Evolutionary conservation across 2,888 invertebrate genomes (phyloP), one percentile per base, ranked within the genome.

Genomic region (Netelia fuscicornis): DNA sequence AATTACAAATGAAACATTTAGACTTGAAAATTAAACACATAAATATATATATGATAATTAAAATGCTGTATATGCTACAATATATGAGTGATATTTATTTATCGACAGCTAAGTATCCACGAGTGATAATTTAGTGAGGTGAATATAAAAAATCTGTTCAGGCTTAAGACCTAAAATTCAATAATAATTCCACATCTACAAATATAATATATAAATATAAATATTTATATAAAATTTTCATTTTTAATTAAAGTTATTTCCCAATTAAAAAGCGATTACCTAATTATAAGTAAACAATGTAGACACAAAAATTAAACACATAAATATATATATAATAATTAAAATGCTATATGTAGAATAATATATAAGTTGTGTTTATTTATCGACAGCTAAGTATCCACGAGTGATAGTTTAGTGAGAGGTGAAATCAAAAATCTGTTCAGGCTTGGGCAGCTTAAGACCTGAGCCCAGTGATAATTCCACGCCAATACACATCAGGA

Each of bases 351-450:
- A 48, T 10, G 13, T 2, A 8, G 13, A 2, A 62, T 13, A 30
- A 30, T 23, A 10, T 60, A 10, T 25, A 2, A 56, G 60, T 60
- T 25, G 11, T 23, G 20, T 17, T 17, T 56, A 56, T 60, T 20
- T 17, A 60, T 0, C 10, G 20, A 10, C 23, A 11, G 60, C 20
- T 60, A 48, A 8, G 25, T 64, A 48, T n/a, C 25, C 3, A 20
- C 9, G 52, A 68, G 60, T 23, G 23, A 60, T 60, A 23, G 23
- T 25, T 13, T 5, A 52, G 70, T 9, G 70, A 52, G 64, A 75
- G 64, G 75, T 75, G 75, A 75, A 75, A 75, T 54, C 54, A 52
- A 44, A 44, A 75, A 65, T 64, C 52, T 30, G 17, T 17, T 9
- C 11, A 75, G 62, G 52, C 48, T n/a, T 30, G 37, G 2, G n/a